These are phyloP conservation scores for Idaea dimidiata DNA, from an alignment of 2,888 invertebrate genomes.

Conservation along the genomic window DNA sequence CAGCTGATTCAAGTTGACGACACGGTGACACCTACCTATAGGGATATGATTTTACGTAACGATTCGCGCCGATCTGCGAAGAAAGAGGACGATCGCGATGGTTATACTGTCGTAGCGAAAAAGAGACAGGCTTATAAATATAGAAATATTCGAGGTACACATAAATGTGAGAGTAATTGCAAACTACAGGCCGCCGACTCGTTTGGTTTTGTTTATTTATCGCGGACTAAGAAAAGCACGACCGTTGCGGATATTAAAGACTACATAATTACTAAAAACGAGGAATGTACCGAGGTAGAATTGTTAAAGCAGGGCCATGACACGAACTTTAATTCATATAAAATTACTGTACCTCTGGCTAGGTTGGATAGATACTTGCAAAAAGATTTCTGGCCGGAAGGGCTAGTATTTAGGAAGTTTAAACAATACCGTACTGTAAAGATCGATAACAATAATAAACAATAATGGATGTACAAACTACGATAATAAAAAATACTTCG, in stretches of 20 bases:
- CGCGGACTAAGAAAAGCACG: constrained; percentile 12
- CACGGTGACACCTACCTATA: too few species aligned
- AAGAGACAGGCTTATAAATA: constrained; percentile 15
- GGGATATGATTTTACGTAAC: too few species aligned
- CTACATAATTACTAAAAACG: constrained; percentile 14
- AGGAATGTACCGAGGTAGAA: constrained; percentile 14
- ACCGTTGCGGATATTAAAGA: constrained; percentile 13
- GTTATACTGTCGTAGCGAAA: constrained; percentile 7
- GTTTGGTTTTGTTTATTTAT: constrained; percentile 4
- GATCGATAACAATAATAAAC: neutral
- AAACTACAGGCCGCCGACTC: constrained; percentile 15
- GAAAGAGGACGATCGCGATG: constrained; percentile 6
- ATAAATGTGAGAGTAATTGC: neutral
- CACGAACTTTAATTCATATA: constrained; percentile 20
- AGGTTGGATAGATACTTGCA: constrained; percentile 12
- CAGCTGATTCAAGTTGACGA: too few species aligned
- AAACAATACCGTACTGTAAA: constrained; percentile 10
- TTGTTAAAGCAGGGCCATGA: constrained; percentile 11
- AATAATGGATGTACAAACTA: neutral
- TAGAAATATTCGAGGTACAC: constrained; percentile 11
- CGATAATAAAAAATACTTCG: neutral
- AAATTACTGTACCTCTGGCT: constrained; percentile 7
- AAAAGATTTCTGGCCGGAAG: constrained; percentile 17
- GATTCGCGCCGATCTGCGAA: too few species aligned
- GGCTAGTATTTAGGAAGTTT: constrained; percentile 11